Evolutionary conservation across 2,888 invertebrate species (phyloP).

Genomic region (Pediacus dermestoides): DNA sequence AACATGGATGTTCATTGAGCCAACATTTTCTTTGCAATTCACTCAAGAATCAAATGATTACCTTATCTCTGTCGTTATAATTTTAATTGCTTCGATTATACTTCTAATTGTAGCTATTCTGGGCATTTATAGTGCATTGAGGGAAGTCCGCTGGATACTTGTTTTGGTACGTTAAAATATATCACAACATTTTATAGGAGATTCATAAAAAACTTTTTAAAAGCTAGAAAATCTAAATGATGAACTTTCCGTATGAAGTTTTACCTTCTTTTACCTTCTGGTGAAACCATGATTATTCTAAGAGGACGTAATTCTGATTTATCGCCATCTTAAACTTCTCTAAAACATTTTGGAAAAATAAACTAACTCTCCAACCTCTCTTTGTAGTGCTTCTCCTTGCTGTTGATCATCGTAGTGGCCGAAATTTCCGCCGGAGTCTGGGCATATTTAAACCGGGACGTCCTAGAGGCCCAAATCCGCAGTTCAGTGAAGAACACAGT

Average conservation of each 20-base stretch:
- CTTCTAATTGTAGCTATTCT: constrained; percentile 74
- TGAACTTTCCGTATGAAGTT: no score
- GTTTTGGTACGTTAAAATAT: constrained; percentile 60
- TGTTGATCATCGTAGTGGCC: constrained; percentile 72
- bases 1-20: constrained; percentile 75
- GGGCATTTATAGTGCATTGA: constrained; percentile 78
- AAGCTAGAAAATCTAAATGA: no score
- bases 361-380: constrained; percentile 14
- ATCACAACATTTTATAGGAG: not conserved
- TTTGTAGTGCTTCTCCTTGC: constrained; percentile 71
- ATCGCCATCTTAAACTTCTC: no score
- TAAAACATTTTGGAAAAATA: not conserved
- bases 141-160: constrained; percentile 74
- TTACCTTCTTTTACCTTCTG: no score
- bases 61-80: constrained; percentile 67
- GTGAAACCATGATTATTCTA: no score
- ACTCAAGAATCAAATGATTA: constrained; percentile 62
- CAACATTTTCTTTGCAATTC: constrained; percentile 67
- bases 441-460: constrained; percentile 68
- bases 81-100: constrained; percentile 67
- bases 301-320: no score
- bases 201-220: constrained; percentile 1
- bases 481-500: constrained; percentile 62
- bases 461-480: constrained; percentile 62
- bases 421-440: constrained; percentile 76